Conservation (phyloP, 2,888 invertebrate genomes). For the Pyrochroa serraticornis region DNA sequence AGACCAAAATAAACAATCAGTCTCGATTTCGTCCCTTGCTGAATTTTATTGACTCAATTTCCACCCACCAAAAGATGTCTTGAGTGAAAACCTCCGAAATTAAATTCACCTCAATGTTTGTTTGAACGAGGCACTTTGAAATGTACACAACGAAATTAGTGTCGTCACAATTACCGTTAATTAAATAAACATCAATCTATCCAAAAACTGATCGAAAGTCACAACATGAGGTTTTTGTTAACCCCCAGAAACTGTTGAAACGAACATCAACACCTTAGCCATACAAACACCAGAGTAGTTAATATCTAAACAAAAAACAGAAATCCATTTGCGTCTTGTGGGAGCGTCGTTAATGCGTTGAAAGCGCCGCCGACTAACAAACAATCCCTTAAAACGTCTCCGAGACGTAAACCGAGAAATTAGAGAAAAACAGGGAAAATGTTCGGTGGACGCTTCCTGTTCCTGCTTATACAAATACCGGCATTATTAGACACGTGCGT, state of each 20-base stretch:
- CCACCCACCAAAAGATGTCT: too few species aligned
- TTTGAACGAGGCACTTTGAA: too few species aligned
- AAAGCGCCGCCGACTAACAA: conserved; percentile 7
- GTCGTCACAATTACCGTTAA: not conserved
- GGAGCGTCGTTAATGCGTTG: not conserved
- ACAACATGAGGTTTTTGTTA: not conserved
- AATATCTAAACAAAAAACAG: not conserved
- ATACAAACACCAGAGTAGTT: conserved; percentile 1
- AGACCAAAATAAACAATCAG: not conserved
- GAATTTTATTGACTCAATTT: too few species aligned
- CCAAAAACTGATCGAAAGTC: not conserved
- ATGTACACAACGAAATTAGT: too few species aligned
- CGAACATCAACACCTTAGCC: too few species aligned
- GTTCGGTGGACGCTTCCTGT: conserved; percentile 27
- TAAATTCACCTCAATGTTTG: not conserved
- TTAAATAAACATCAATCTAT: not conserved
- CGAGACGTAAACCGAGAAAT: conserved; percentile 4
- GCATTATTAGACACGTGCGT: conserved; percentile 41
- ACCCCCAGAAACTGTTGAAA: too few species aligned
- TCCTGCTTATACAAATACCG: conserved; percentile 34
- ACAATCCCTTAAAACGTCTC: conserved; percentile 9
- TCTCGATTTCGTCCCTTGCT: too few species aligned
- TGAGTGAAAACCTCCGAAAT: too few species aligned
- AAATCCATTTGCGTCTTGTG: not conserved
- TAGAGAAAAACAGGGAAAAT: conserved; percentile 16